Evolutionary conservation across 2,797 vertebrate genomes (phyloP), one percentile per base, ranked within the genome.

Genomic region (Hippoglossus hippoglossus): DNA sequence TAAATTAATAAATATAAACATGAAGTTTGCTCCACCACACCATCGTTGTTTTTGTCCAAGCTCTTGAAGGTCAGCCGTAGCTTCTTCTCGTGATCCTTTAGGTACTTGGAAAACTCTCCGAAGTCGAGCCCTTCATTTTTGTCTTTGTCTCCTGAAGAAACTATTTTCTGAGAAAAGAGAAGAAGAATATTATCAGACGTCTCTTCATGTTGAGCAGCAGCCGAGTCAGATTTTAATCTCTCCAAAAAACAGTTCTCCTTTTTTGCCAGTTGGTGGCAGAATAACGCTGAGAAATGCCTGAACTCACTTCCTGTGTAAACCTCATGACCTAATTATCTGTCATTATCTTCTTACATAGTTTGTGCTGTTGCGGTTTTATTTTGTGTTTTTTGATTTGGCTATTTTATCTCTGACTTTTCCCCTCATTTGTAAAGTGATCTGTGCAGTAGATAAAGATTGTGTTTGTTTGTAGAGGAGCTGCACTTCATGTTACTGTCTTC

Each of bases 21-120:
- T 26, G 1, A 52, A 26, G 19, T 13, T n/a, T 51, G 47, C 8
- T 49, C 19, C 47, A 41, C 12, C 18, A 0, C 85, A 99, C 97
- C 98, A 58, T 99, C 98, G 8, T 96, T 95, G 87, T 99, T 99
- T 94, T 95, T 99, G 91, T 99, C 98, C 90, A 99, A 76, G 89
- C 95, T 98, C 87, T 96, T 99, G 93, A 99, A 99, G 2, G 97
- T 97, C 72, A 99, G 88, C 52, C 87, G 94, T 85, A 99, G 93
- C 90, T 99, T 98, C 92, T 96, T 98, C 89, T 99, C 98, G n/a
- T 99, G 98, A 12, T 99, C 97, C 91, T 94, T 96, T 62, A 99
- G 95, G 81, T 99, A 99, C 39, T 90, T 95, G 88, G 95, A 94
- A 91, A 99, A 99, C 92, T 99, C 98, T 46, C 76, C 87, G 87